A percentile compares a stretch with the other conserved stretches of the same genome.
These are phyloP conservation scores for Myiotriccus ornatus DNA, from an alignment of 2,797 vertebrate species.

Conservation along the genomic window DNA sequence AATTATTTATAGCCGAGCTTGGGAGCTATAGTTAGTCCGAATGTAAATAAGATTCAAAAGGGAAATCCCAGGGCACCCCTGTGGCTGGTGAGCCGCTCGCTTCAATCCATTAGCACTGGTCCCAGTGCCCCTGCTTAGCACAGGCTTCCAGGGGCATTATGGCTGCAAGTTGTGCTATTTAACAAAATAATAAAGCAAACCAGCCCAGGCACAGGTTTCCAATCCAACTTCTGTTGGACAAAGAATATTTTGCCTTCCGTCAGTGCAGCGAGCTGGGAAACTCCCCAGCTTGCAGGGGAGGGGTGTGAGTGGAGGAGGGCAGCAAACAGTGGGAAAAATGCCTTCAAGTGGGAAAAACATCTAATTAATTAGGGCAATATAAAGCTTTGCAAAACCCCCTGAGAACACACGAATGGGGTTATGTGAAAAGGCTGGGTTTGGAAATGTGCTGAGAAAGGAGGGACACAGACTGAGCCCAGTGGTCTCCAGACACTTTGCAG, in stretches of 20 bases:
- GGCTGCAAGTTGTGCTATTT: conserved; percentile 34
- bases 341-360: accelerated
- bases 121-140: conserved; percentile 12
- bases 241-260: background rate
- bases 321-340: background rate
- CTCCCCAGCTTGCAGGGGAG: background rate
- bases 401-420: background rate
- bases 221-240: background rate
- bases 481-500: background rate
- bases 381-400: background rate
- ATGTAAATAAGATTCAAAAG: conserved; percentile 82
- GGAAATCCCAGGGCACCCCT: conserved; percentile 68
- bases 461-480: background rate
- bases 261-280: background rate
- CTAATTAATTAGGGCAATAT: background rate
- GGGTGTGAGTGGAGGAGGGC: background rate
- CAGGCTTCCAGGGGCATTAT: conserved; percentile 46
- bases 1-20: conserved; percentile 80
- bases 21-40: conserved; percentile 79
- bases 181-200: conserved; percentile 16
- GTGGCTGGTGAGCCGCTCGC: conserved; percentile 61
- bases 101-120: conserved; percentile 55
- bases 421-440: background rate
- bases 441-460: background rate
- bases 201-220: conserved; percentile 15